phyloP scores from a whole-genome alignment of 2,888 invertebrate genomes.

The Orthosia incerta region DNA sequence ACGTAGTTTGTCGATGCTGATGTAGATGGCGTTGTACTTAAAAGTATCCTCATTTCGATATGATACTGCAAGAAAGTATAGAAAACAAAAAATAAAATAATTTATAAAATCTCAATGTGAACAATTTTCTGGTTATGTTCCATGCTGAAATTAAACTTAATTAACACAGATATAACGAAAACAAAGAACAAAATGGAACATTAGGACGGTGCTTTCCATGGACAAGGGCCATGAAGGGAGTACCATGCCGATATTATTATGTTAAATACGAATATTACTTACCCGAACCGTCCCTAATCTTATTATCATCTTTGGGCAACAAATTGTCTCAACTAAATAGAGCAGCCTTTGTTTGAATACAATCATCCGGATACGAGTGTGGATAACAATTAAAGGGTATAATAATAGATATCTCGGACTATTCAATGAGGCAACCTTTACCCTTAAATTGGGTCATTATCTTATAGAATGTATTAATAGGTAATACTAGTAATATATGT shows the following conservation, averaged over 20 bases:
- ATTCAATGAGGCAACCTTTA: constrained; percentile 54
- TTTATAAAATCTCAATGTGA: background rate
- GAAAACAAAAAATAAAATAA: background rate
- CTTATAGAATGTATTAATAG: constrained; percentile 6
- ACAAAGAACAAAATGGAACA: constrained; percentile 45
- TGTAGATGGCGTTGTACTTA: constrained; percentile 55
- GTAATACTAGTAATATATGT: background rate
- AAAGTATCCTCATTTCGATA: background rate
- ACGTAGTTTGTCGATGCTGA: constrained; percentile 25
- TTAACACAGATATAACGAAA: constrained; percentile 28
- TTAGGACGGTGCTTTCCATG: constrained; percentile 25
- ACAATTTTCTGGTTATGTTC: background rate
- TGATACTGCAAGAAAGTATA: background rate
- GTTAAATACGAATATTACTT: constrained; percentile 60
- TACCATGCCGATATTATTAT: constrained; percentile 51
- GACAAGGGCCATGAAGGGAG: constrained; percentile 27
- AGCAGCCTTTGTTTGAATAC: constrained; percentile 58
- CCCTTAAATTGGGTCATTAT: constrained; percentile 30
- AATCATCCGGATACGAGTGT: constrained; percentile 61
- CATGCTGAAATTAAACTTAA: constrained; percentile 4
- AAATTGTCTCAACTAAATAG: constrained; percentile 61
- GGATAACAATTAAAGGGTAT: constrained; percentile 62
- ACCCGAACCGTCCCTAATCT: constrained; percentile 57
- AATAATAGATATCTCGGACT: constrained; percentile 45
- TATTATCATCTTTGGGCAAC: constrained; percentile 58